Conservation (phyloP, 2,797 vertebrate species). For the Apogon hyalosoma region DNA sequence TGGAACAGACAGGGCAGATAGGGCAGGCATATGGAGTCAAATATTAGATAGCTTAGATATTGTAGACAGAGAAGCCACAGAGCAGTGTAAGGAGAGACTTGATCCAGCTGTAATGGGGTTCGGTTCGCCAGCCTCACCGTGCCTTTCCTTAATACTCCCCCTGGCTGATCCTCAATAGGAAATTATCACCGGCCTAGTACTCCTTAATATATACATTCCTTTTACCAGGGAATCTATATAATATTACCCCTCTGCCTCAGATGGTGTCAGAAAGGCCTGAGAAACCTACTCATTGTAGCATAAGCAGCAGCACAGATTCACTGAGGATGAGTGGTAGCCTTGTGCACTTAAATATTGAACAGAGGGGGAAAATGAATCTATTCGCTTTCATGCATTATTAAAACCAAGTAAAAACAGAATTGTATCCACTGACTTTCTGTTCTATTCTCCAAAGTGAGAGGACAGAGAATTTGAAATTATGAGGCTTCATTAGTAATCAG, state of each 20-base stretch:
- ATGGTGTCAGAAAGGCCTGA: slow-evolving; percentile 36
- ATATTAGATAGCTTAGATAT: neutral
- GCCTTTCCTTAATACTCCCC: slow-evolving; percentile 31
- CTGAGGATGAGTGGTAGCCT: slow-evolving; percentile 44
- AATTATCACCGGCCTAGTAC: slow-evolving; percentile 42
- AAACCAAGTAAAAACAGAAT: slow-evolving; percentile 66
- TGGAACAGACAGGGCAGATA: neutral
- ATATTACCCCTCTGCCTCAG: slow-evolving; percentile 42
- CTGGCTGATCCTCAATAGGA: slow-evolving; percentile 54
- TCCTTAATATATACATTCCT: slow-evolving; percentile 46
- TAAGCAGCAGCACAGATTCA: slow-evolving; percentile 43
- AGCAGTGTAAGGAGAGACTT: slow-evolving; percentile 14
- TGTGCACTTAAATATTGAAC: slow-evolving; percentile 63
- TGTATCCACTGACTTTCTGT: slow-evolving; percentile 47
- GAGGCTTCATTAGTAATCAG: slow-evolving; percentile 48
- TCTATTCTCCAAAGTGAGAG: slow-evolving; percentile 55
- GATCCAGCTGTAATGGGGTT: slow-evolving; percentile 68
- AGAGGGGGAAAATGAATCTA: slow-evolving; percentile 57
- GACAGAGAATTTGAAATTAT: slow-evolving; percentile 52
- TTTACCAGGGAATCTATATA: slow-evolving; percentile 49
- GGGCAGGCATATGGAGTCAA: slow-evolving; percentile 5
- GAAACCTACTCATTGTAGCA: slow-evolving; percentile 42
- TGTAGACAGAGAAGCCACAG: slow-evolving; percentile 8
- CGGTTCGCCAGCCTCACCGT: slow-evolving; percentile 49
- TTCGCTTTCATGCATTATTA: slow-evolving; percentile 71